Percentiles rank a stretch among this genome's conserved stretches.
Evolutionary conservation across 1,140 invertebrate species (phyloP).

Genomic region (Drosophila carrolli): DNA sequence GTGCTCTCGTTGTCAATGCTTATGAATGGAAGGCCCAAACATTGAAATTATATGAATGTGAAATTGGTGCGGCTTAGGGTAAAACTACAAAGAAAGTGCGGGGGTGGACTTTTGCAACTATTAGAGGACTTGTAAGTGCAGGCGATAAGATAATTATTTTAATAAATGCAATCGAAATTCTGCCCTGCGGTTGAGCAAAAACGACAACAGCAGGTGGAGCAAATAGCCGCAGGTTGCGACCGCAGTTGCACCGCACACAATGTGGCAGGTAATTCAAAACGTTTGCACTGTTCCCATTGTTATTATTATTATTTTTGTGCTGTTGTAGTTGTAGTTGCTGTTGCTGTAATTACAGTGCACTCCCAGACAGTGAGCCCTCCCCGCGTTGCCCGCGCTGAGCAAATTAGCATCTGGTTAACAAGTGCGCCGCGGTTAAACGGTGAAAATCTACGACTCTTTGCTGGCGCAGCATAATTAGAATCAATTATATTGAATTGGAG

Average conservation of each 20-base stretch:
- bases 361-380: slow-evolving; percentile 10
- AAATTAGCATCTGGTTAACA: slow-evolving; percentile 80
- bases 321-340: slow-evolving; percentile 35
- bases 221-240: slow-evolving; percentile 47
- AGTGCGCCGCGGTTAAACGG: slow-evolving; percentile 77
- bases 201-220: slow-evolving; percentile 34
- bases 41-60: slow-evolving; percentile 31
- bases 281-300: slow-evolving; percentile 60
- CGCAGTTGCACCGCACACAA: slow-evolving; percentile 39
- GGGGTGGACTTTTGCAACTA: slow-evolving; percentile 9
- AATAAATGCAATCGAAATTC: slow-evolving; percentile 71
- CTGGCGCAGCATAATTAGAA: slow-evolving; percentile 73
- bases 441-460: slow-evolving; percentile 69
- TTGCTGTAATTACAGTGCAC: slow-evolving; percentile 55
- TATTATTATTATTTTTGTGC: slow-evolving; percentile 58
- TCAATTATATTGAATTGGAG: slow-evolving; percentile 68
- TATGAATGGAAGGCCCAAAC: slow-evolving; percentile 68
- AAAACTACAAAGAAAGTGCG: slow-evolving; percentile 33
- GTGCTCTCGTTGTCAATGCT: slow-evolving; percentile 38
- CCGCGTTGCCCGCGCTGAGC: slow-evolving; percentile 8
- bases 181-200: slow-evolving; percentile 63
- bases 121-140: slow-evolving; percentile 38
- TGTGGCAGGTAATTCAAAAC: slow-evolving; percentile 71
- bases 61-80: slow-evolving; percentile 19
- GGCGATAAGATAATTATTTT: slow-evolving; percentile 63